Base-by-base conservation (phyloP, 2,113 vertebrate species). In the Bufo bufo region DNA sequence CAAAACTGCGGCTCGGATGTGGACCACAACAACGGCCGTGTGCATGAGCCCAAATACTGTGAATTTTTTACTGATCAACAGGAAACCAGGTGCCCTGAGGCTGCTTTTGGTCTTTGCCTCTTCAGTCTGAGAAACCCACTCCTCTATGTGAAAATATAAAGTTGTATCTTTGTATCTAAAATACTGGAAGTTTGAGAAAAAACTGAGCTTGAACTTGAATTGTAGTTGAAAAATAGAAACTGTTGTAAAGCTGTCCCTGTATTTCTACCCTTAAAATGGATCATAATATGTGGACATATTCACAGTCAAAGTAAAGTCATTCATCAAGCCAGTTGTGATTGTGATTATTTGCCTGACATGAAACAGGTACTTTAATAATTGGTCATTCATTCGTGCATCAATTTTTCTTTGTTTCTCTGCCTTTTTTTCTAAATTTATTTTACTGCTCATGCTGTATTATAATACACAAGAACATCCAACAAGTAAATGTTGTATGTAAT, bases 401-500 rank as follows among this genome's bases (percentile, higher is more conserved):
- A 23, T 52, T 7, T 3, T 4, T 78, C 23, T 23, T 33, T 56
- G 11, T 58, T 58, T 56, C n/a, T 10, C 20, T 5, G 7, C 8
- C 11, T 49, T 59, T 56, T 43, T 58, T 80, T 80, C 33, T 59
- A 75, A 43, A 45, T 45, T 43, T 20, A 33, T 43, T 9, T 59
- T 0, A 49, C 33, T 45, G 20, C 4, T 54, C 45, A 52, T 77
- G 47, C 50, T 50, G 47, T 23, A 78, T 78, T 56, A 56, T 78
- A 78, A 33, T 23, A 11, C 33, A 58, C 9, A 78, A 78, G 17
- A 17, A 4, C 77, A 54, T 19, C 33, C 19, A 33, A 20, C 50
- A 80, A 80, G 13, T 59, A 43, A 45, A 58, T n/a, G n/a, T 7
- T 59, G 54, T 81, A 81, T 16, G 54, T 61, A 81, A 81, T 56